These are phyloP conservation scores for Thalassoma bifasciatum DNA, from an alignment of 2,113 vertebrate genomes.

Conservation along the genomic window DNA sequence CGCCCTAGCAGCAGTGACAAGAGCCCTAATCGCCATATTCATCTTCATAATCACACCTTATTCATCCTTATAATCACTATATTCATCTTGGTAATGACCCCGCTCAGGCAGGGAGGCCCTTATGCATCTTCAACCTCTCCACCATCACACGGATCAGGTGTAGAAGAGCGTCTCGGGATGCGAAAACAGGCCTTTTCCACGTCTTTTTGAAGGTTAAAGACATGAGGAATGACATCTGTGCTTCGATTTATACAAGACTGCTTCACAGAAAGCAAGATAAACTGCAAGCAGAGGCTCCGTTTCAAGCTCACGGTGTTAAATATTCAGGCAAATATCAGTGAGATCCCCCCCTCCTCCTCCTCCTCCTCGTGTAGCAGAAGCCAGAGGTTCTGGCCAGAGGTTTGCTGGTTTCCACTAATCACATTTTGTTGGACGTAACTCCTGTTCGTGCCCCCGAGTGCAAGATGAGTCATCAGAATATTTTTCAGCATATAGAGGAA, in stretches of 20 bases:
- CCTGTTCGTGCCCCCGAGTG: constrained; percentile 7
- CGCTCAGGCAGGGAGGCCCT: constrained; percentile 43
- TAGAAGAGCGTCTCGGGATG: not conserved
- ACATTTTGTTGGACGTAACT: not conserved
- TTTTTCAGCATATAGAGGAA: not conserved
- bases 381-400: not conserved
- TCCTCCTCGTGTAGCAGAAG: too few species aligned
- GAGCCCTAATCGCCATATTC: constrained; percentile 76
- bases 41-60: constrained; percentile 79
- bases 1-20: constrained; percentile 60
- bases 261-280: too few species aligned
- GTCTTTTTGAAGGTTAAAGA: not conserved
- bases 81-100: constrained; percentile 79
- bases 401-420: not conserved
- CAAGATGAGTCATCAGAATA: constrained; percentile 15
- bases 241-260: not conserved
- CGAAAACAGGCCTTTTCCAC: constrained; percentile 44
- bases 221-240: constrained; percentile 18
- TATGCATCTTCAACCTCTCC: not conserved
- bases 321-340: not conserved
- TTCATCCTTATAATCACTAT: constrained; percentile 76
- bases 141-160: constrained; percentile 1
- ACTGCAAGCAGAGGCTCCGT: too few species aligned
- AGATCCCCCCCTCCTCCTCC: too few species aligned
- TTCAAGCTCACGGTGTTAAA: not conserved